Evolutionary conservation across 2,888 invertebrate species (phyloP).

Genomic region (Stictocephala bisonia): DNA sequence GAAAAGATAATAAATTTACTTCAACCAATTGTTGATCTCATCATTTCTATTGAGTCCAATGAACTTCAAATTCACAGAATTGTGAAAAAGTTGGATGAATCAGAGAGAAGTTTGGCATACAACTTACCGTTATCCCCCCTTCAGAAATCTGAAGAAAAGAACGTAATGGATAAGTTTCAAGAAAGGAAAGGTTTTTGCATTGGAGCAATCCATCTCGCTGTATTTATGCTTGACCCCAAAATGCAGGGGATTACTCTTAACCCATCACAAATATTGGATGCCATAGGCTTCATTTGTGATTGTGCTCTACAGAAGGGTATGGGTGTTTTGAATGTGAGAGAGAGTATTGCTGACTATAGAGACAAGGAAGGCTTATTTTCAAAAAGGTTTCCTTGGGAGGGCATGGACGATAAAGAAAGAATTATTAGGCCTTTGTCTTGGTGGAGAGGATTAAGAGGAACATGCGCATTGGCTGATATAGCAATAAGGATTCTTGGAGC

Average conservation of each 20-base stretch:
- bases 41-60: constrained; percentile 49
- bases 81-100: constrained; percentile 29
- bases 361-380: constrained; percentile 39
- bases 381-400: constrained; percentile 49
- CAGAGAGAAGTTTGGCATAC: constrained; percentile 28
- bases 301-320: constrained; percentile 26
- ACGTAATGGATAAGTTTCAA: constrained; percentile 37
- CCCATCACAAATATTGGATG: constrained; percentile 42
- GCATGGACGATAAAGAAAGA: constrained; percentile 5
- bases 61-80: constrained; percentile 46
- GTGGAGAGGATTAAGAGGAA: constrained; percentile 19
- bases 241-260: constrained; percentile 40
- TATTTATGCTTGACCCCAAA: constrained; percentile 44
- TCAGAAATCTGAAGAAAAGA: constrained; percentile 44
- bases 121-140: constrained; percentile 31
- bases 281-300: constrained; percentile 48
- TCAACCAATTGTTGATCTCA: constrained; percentile 45
- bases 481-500: constrained; percentile 25
- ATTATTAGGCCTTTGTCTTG: constrained; percentile 1
- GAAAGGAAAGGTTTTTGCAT: constrained; percentile 41
- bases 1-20: constrained; percentile 45
- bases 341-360: constrained; percentile 43
- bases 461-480: constrained; percentile 9
- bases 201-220: constrained; percentile 47
- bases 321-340: neutral